Conservation (phyloP, 2,797 vertebrate genomes). For the Podargus strigoides region DNA sequence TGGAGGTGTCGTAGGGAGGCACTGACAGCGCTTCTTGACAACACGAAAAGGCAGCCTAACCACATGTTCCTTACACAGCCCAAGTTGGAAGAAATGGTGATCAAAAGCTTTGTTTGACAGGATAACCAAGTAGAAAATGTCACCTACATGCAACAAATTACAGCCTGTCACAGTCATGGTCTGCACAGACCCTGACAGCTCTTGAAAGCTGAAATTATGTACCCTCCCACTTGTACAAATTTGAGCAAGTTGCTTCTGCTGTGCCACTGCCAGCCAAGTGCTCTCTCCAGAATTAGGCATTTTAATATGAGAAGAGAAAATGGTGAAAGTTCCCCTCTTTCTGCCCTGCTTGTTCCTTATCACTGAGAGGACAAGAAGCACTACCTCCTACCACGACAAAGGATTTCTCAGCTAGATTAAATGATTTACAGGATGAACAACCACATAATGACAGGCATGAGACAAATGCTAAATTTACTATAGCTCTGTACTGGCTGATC, state of each 20-base stretch:
- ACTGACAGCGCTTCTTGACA: neutral
- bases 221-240: neutral
- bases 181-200: neutral
- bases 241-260: neutral
- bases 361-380: neutral
- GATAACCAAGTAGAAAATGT: neutral
- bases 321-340: neutral
- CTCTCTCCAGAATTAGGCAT: neutral
- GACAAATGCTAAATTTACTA: conserved; percentile 40
- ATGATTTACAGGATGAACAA: conserved; percentile 9
- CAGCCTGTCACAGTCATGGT: neutral
- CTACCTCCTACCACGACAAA: neutral
- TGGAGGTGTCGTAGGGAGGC: neutral
- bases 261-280: neutral
- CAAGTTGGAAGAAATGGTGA: neutral
- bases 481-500: neutral
- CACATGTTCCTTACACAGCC: neutral
- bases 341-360: neutral
- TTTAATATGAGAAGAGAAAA: neutral
- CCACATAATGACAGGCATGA: neutral
- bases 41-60: neutral
- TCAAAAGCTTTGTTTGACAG: neutral
- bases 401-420: neutral
- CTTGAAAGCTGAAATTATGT: neutral
- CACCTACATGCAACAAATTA: neutral